Evolutionary conservation across 1,140 invertebrate genomes (phyloP), one percentile per base, ranked within the genome.

Genomic region (Diabrotica virgifera): DNA sequence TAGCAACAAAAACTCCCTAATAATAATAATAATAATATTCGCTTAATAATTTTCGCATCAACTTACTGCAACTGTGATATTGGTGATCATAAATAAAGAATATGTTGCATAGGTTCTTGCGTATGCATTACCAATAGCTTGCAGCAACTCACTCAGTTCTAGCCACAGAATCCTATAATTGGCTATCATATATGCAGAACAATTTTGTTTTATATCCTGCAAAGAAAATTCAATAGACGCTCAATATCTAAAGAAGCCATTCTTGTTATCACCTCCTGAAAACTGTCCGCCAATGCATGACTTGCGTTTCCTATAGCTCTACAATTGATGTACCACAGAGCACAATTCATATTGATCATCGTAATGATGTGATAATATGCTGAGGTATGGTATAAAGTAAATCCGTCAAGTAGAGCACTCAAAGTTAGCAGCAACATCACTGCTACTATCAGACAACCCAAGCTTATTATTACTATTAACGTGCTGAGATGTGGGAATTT

Each of bases 281-380:
- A 78, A 71, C 72, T 77, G 11, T 77, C 71, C 9, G 78, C 78
- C 13, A 78, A 64, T 9, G 69, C 71, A 54, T 64, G 70, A 64
- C 78, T 78, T 0, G 85, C 85, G 52, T 84, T 82, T 66, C 84
- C 85, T 64, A 87, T 85, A 5, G 81, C 85, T 73, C 82, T 80
- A 69, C 84, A 86, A 70, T 86, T 87, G 24, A 87, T 86, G 68
- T 85, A 86, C 85, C 85, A 86, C 6, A 87, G 77, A 5, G 85
- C 84, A 63, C 84, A 85, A 67, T 86, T 86, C 85, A 86, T 86
- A 65, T 87, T 86, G 52, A 86, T 85, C 84, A 86, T 87, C 0
- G 81, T 86, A 37, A 86, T 84, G 36, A 87, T 85, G 64, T 87
- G 85, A 63, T 82, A 83, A 67, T 87, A 87, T 0, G 84, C 85